These are phyloP conservation scores for Liasis olivaceus DNA, from an alignment of 2,797 vertebrate species.

Conservation along the genomic window DNA sequence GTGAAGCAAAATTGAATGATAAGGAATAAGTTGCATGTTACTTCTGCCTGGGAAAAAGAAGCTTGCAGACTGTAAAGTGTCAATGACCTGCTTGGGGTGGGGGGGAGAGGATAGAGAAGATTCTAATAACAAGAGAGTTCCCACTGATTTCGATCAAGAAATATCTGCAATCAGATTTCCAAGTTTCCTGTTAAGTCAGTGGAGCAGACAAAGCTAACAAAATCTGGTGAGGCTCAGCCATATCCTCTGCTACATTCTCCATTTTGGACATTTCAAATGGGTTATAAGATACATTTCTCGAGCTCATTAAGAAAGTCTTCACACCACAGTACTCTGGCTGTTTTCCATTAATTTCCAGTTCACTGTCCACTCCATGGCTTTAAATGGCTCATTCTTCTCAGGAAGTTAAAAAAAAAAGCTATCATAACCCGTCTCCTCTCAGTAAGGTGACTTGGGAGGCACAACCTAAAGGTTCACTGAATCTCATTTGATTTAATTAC, in stretches of 20 bases:
- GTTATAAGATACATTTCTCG: background rate
- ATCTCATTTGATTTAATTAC: conserved; percentile 55
- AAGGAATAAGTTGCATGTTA: background rate
- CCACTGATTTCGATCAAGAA: background rate
- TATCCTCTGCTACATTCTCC: background rate
- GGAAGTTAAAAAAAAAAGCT: conserved; percentile 1
- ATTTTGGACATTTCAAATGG: background rate
- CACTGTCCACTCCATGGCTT: background rate
- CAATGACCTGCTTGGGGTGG: background rate
- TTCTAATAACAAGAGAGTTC: background rate
- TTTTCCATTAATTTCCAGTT: background rate
- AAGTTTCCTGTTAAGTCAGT: background rate
- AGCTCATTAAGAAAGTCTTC: background rate
- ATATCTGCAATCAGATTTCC: background rate
- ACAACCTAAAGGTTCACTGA: background rate
- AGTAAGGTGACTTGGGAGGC: conserved; percentile 42
- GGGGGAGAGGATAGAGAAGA: background rate
- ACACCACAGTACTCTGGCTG: background rate
- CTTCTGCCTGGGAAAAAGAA: background rate
- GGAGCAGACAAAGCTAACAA: too few relatives aligned
- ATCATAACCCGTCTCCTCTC: conserved; percentile 10
- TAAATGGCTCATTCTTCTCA: background rate
- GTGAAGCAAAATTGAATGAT: background rate
- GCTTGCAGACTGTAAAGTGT: background rate
- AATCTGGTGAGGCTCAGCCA: background rate